Evolutionary conservation across 2,113 vertebrate genomes (phyloP).

Genomic region (Benitochromis conjunctus): DNA sequence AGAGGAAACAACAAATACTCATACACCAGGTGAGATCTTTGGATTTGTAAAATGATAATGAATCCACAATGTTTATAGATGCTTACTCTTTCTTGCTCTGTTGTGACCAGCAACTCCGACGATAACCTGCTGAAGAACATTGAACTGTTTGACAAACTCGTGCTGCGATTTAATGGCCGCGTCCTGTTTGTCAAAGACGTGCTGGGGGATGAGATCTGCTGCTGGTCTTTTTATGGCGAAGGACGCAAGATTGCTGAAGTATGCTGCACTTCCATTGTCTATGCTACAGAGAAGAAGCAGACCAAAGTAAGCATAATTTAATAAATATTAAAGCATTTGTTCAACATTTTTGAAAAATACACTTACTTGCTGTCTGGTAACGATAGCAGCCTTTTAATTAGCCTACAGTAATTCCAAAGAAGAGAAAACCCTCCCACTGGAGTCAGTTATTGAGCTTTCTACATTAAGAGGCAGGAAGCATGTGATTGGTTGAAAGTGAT

Average conservation of each 20-base stretch:
- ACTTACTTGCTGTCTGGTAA: neutral
- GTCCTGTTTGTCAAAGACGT: conserved; percentile 97
- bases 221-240: conserved; percentile 98
- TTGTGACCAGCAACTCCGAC: conserved; percentile 84
- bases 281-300: conserved; percentile 97
- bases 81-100: neutral
- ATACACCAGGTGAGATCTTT: conserved; percentile 87
- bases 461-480: neutral
- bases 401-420: neutral
- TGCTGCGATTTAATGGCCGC: conserved; percentile 90
- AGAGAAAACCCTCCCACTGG: neutral
- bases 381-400: neutral
- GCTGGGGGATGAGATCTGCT: conserved; percentile 97
- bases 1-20: conserved; percentile 99
- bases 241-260: conserved; percentile 96
- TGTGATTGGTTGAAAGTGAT: neutral
- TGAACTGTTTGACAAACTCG: conserved; percentile 96
- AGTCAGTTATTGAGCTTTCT: neutral
- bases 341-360: neutral
- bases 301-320: conserved; percentile 83
- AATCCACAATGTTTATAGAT: neutral
- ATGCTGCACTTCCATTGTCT: conserved; percentile 98
- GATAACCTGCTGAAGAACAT: conserved; percentile 99
- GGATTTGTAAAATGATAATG: neutral
- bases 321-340: neutral